Evolutionary conservation across 2,113 vertebrate genomes (phyloP), one percentile per base, ranked within the genome.

Genomic region (Erythrocercus mccallii): DNA sequence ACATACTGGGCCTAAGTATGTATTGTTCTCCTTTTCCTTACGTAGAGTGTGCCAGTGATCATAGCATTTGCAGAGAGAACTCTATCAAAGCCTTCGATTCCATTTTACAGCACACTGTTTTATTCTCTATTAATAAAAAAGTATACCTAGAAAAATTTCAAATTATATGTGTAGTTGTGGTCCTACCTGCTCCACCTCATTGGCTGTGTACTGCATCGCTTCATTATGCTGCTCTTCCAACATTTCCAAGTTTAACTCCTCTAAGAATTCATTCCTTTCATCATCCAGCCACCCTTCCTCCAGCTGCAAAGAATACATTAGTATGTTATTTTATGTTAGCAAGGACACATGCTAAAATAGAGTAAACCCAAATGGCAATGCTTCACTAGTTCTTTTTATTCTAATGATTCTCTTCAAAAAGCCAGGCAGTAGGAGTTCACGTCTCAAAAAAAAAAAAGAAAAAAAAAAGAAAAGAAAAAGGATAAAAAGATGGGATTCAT

Each of bases 251-350:
- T 99, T 99, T 97, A 99, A 98, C 97, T 99, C 99, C 98, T 99
- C 99, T 94, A 99, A 98, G 98, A 99, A 99, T 97, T 99, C 99
- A 72, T 98, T 99, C 96, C 99, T 99, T 97, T 99, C 99, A 98
- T 99, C 99, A 97, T 99, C 99, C 96, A 99, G 97, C 99, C 99
- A 99, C 92, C 98, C 98, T 96, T 99, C 99, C 94, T 99, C 99
- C 98, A 99, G 96, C 99, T 99, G 97, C 88, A 98, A 97, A 96
- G 94, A 98, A 98, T 95, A 98, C 94, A 97, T 98, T 97, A 98
- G 95, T 93, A 91, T 82, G 88, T 98, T 96, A 92, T 79, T 97
- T 96, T 95, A 95, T 66, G 84, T 96, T 95, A 97, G 94, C 71
- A 94, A 95, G 95, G 93, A 91, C 91, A 95, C 92, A 81, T 47